A percentile compares a stretch with the other conserved stretches of the same genome.
phyloP scores from a whole-genome alignment of 1,140 invertebrate species.

The Diprion similis region DNA sequence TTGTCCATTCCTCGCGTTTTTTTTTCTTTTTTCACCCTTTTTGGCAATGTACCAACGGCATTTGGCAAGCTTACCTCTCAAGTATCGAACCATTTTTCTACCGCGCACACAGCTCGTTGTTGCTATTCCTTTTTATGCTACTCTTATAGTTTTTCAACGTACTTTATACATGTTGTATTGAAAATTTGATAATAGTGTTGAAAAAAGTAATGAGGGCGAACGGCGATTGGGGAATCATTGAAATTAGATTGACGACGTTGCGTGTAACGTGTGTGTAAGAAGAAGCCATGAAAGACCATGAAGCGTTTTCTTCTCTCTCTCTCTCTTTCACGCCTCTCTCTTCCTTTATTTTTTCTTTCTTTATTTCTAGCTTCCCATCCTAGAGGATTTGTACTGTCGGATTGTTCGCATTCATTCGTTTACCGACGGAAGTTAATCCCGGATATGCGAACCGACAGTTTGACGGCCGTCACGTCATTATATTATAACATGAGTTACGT shows the following conservation, averaged over 20 bases:
- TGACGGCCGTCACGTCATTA: neutral
- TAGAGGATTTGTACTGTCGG: neutral
- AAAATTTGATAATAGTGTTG: no score
- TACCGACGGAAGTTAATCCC: neutral
- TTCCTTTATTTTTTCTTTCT: neutral
- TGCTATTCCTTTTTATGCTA: no score
- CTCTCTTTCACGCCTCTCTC: neutral
- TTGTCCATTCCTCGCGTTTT: neutral
- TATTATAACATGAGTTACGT: no score
- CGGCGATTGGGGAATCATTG: no score
- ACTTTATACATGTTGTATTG: no score
- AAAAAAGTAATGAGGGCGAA: no score
- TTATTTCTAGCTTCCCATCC: neutral
- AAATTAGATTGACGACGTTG: no score
- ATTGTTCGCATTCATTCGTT: neutral
- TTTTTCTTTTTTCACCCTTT: neutral
- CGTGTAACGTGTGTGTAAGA: no score
- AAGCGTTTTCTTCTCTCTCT: neutral
- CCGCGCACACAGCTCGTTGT: no score
- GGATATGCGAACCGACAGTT: neutral
- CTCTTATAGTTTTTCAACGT: no score
- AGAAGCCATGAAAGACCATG: no score
- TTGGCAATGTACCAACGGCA: neutral
- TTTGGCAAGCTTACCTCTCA: neutral
- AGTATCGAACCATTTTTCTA: neutral